phyloP scores from a whole-genome alignment of 1,140 invertebrate genomes.

The Sipha flava region DNA sequence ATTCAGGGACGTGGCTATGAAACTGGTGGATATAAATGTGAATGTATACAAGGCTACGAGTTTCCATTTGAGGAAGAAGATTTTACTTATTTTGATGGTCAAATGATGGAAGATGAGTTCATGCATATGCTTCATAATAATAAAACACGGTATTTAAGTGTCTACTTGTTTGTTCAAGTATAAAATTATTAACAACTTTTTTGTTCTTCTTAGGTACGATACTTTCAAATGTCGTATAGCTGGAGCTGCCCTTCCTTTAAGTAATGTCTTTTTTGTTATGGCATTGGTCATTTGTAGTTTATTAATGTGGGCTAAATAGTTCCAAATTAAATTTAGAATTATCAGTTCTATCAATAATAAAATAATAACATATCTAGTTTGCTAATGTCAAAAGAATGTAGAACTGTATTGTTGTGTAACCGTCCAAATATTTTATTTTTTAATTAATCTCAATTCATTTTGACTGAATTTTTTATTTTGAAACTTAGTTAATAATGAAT shows the following conservation, averaged over 20 bases:
- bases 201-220: conserved; percentile 54
- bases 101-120: conserved; percentile 91
- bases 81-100: conserved; percentile 92
- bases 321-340: background rate
- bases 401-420: background rate
- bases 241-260: conserved; percentile 56
- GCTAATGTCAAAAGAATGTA: background rate
- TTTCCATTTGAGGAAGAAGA: conserved; percentile 86
- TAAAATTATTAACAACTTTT: background rate
- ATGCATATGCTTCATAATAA: conserved; percentile 70
- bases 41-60: conserved; percentile 93
- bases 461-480: background rate
- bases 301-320: conserved; percentile 16
- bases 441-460: background rate
- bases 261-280: conserved; percentile 43
- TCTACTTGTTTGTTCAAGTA: background rate
- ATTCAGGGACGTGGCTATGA: conserved; percentile 84
- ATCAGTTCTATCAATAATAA: background rate
- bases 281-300: background rate
- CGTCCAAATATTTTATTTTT: background rate
- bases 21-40: conserved; percentile 94
- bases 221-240: conserved; percentile 88
- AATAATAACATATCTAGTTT: background rate
- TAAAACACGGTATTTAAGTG: conserved; percentile 53
- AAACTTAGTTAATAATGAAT: background rate